Percentiles rank a stretch among this genome's conserved stretches.
phyloP scores from a whole-genome alignment of 2,113 vertebrate species.

The Sylvietta virens region DNA sequence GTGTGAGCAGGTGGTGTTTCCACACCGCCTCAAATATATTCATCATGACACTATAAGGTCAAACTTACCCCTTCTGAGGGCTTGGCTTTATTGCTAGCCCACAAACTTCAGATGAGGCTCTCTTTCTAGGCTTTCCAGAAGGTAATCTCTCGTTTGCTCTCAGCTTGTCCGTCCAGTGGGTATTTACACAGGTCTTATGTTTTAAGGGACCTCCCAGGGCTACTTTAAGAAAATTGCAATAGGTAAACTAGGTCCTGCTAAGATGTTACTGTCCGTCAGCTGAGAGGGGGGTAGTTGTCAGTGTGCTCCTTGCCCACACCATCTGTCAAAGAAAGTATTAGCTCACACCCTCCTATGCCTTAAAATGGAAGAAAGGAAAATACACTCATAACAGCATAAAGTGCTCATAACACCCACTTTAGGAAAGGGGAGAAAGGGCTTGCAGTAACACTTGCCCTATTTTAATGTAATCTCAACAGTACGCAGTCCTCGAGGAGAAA shows the following conservation, averaged over 20 bases:
- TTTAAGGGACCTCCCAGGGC: background rate
- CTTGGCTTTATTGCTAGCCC: conserved; percentile 53
- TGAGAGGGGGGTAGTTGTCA: background rate
- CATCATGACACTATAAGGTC: conserved; percentile 69
- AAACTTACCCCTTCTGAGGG: conserved; percentile 56
- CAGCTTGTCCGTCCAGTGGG: background rate
- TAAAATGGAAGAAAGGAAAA: background rate
- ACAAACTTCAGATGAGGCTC: conserved; percentile 35
- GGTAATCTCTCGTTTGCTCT: conserved; percentile 8
- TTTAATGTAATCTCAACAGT: background rate
- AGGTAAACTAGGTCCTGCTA: background rate
- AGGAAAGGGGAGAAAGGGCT: background rate
- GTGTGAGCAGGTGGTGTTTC: conserved; percentile 68
- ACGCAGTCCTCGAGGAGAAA: background rate
- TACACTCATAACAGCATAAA: too few species aligned
- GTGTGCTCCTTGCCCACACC: background rate
- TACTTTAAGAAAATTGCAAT: background rate
- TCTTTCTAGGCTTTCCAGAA: conserved; percentile 34
- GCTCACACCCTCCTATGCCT: background rate
- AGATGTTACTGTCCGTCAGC: background rate
- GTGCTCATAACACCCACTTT: background rate
- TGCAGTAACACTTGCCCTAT: background rate
- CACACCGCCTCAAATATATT: conserved; percentile 64
- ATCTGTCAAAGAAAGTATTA: background rate
- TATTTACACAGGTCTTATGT: background rate